Conservation (phyloP, 2,888 invertebrate species). For the Smittia sp. region DNA sequence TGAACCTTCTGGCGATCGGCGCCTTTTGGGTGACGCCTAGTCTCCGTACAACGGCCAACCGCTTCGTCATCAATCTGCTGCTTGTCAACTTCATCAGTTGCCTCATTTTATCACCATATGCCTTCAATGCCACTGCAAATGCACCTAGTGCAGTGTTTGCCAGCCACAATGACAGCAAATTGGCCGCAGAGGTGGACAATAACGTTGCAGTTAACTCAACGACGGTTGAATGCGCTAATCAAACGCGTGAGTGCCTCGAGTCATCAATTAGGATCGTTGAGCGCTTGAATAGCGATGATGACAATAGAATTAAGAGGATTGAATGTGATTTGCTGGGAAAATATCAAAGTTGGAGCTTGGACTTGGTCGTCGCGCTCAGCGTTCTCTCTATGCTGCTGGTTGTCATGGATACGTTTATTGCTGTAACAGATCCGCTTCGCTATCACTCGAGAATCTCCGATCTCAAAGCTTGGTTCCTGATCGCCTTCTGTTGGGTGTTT, state of each 20-base stretch:
- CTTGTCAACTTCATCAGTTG: conserved; percentile 53
- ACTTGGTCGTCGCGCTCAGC: conserved; percentile 37
- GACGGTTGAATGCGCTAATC: conserved; percentile 20
- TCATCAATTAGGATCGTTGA: background rate
- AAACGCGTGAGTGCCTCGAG: conserved; percentile 24
- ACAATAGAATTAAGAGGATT: conserved; percentile 9
- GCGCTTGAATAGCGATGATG: background rate
- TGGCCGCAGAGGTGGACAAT: conserved; percentile 28
- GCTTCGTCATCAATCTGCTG: conserved; percentile 53
- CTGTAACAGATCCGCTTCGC: conserved; percentile 60
- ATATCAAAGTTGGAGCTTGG: conserved; percentile 34
- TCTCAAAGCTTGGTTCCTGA: conserved; percentile 52
- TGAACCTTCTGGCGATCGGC: conserved; percentile 53
- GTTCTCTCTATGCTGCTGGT: conserved; percentile 52
- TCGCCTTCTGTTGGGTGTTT: conserved; percentile 52
- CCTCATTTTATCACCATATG: conserved; percentile 51
- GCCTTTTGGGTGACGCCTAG: conserved; percentile 55
- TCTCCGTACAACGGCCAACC: conserved; percentile 54
- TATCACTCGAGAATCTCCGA: conserved; percentile 57
- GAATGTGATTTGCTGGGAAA: conserved; percentile 1
- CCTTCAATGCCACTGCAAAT: conserved; percentile 38
- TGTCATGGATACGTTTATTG: conserved; percentile 60
- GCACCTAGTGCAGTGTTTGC: background rate
- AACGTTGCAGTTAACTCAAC: conserved; percentile 1
- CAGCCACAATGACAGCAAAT: background rate